Base-by-base conservation (phyloP, 2,888 invertebrate species). In the Volucella inanis region DNA sequence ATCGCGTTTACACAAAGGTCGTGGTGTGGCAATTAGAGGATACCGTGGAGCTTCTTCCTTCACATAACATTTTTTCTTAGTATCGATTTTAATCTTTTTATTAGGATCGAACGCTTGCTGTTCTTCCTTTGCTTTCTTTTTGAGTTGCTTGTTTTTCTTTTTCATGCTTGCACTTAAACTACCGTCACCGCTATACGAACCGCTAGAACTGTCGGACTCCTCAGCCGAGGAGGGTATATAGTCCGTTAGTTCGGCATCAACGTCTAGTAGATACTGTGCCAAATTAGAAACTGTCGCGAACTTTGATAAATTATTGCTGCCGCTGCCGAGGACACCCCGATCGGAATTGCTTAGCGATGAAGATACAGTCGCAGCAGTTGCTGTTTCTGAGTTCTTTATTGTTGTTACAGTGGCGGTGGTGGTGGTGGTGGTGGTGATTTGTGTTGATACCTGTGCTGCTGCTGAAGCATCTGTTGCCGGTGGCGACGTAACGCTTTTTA, bases 11-110 rank as follows among this genome's bases (percentile, higher is more conserved):
- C 92, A 92, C 41, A 94, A 90, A 6, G 94, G 94, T 65, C 94
- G 93, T 65, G 94, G 94, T 62, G 94, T 94, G 18, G 94, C 94
- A 88, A 94, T 93, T 64, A 94, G 90, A 18, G 94, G 93, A 89
- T 93, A 93, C 6, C 92, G 88, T 39, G 94, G 93, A 67, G 93
- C 92, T 90, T 94, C 94, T 81, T 93, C 93, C 89, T 94, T 94
- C 49, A 93, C 92, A 50, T 91, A 92, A 64, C 91, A 92, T 87
- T 92, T 92, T 84, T 90, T 91, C 45, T 89, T 89, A 47, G 91
- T 88, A 88, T 92, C 92, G 72, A 92, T 90, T 88, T 92, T 92
- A 59, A 92, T 89, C 65, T 91, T 92, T 88, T 92, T 92, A 67
- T 92, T 91, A 1, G 92, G 92, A 90, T 92, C 92, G 84, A 92